Evolutionary conservation across 2,888 invertebrate genomes (phyloP), one percentile per base, ranked within the genome.

Genomic region (Bombyx huttoni): DNA sequence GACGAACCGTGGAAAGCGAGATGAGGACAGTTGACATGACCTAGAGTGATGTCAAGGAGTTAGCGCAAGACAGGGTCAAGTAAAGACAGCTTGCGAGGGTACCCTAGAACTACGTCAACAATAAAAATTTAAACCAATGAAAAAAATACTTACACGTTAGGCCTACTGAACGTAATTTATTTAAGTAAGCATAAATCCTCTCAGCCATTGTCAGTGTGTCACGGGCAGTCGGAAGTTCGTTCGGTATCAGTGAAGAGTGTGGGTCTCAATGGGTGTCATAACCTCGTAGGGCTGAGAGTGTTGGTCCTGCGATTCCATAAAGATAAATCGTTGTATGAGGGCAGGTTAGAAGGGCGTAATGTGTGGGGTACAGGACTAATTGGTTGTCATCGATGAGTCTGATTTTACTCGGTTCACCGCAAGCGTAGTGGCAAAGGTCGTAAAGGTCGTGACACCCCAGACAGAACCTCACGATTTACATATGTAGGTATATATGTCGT

Each of bases 331-430:
- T 67, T 68, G 63, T 63, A 66, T 68, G 71, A 75, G 74, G 70
- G 70, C 70, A 73, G 75, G 73, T 66, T 67, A 60, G 68, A 65
- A 66, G 68, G 70, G 68, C 59, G 60, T 55, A 64, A 54, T 61
- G 67, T 58, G 48, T 53, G 67, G 77, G 78, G 73, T 68, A 73
- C 56, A 68, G 63, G 77, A 78, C 75, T 88, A 87, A 88, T 88
- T 87, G 87, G 82, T 73, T 88, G 87, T 88, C 87, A 86, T 74
- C 77, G 74, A 77, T 74, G 79, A 80, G 80, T 70, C 74, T 80
- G 75, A 75, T 72, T 69, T 65, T 64, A 60, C 65, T 68, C 61
- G 58, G 61, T 60, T 64, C 61, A 61, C 55, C 62, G 65, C 65
- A 58, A 58, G 64, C 59, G 60, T 71, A 73, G 72, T 73, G 72